Evolutionary conservation across 2,113 vertebrate species (phyloP).

Genomic region (Marmota flaviventris): DNA sequence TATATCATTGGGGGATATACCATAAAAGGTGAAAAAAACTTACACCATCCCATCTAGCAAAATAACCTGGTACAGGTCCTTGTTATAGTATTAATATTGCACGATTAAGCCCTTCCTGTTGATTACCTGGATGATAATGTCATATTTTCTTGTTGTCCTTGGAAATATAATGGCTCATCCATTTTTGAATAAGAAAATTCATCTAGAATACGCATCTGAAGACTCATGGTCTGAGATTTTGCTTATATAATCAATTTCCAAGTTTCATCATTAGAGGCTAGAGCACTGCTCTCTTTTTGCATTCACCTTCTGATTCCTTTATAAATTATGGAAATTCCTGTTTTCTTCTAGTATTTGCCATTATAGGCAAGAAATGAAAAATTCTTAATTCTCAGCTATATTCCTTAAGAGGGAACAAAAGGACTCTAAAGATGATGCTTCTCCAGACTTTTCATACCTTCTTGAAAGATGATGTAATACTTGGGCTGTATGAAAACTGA

Average conservation of each 20-base stretch:
- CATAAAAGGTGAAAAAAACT: slow-evolving; percentile 13
- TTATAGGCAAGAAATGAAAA: slow-evolving; percentile 45
- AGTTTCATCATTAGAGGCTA: not conserved
- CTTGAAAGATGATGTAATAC: not conserved
- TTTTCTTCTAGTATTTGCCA: slow-evolving; percentile 23
- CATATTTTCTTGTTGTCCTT: not conserved
- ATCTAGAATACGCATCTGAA: slow-evolving; percentile 3
- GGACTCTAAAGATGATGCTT: not conserved
- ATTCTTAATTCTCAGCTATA: not conserved
- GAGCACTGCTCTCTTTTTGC: not conserved
- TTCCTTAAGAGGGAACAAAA: not conserved
- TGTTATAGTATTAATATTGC: not conserved
- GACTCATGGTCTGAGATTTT: not conserved
- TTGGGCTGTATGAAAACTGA: not conserved
- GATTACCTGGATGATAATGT: not conserved
- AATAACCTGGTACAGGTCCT: not conserved
- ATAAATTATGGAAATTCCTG: not conserved
- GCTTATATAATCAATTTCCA: not conserved
- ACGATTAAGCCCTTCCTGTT: not conserved
- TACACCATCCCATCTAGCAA: not conserved
- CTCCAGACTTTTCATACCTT: not conserved
- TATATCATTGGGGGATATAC: not conserved
- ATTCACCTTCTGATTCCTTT: not conserved
- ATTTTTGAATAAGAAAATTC: slow-evolving; percentile 18
- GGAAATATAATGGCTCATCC: not conserved